phyloP scores from a whole-genome alignment of 2,888 invertebrate genomes.

The Heliconius ethilla region DNA sequence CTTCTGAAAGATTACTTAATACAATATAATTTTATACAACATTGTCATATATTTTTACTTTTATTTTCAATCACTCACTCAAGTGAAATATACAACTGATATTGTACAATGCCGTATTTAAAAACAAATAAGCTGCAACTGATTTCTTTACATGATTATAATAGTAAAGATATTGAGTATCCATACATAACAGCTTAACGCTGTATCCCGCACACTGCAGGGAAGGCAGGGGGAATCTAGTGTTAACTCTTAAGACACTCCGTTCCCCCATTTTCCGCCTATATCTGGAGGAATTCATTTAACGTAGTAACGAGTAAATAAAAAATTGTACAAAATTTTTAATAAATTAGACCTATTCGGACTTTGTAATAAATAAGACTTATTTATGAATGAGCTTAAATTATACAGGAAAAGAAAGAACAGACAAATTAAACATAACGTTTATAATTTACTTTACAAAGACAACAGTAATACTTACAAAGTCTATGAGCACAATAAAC shows the following conservation, averaged over 20 bases:
- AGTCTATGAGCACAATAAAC: constrained; percentile 54
- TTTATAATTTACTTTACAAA: constrained; percentile 10
- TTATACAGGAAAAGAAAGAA: neutral
- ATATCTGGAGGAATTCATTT: too few relatives aligned
- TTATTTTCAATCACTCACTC: too few relatives aligned
- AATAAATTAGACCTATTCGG: neutral
- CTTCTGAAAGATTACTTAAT: constrained; percentile 21
- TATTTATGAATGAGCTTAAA: neutral
- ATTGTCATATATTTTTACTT: neutral
- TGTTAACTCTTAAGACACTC: too few relatives aligned
- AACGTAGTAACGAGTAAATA: neutral
- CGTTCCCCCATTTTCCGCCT: too few relatives aligned
- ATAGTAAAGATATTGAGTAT: too few relatives aligned
- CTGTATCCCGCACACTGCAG: too few relatives aligned
- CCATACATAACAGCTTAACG: too few relatives aligned
- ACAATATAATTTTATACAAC: neutral
- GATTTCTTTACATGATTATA: too few relatives aligned
- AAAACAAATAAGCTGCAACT: too few relatives aligned
- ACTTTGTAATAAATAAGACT: neutral
- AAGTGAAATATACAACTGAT: too few relatives aligned
- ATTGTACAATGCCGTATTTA: too few relatives aligned
- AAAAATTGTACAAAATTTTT: neutral
- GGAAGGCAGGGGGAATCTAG: too few relatives aligned
- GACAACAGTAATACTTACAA: constrained; percentile 30
- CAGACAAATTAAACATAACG: neutral